phyloP scores from a whole-genome alignment of 2,113 vertebrate genomes.

The Telmatochromis brichardi region DNA sequence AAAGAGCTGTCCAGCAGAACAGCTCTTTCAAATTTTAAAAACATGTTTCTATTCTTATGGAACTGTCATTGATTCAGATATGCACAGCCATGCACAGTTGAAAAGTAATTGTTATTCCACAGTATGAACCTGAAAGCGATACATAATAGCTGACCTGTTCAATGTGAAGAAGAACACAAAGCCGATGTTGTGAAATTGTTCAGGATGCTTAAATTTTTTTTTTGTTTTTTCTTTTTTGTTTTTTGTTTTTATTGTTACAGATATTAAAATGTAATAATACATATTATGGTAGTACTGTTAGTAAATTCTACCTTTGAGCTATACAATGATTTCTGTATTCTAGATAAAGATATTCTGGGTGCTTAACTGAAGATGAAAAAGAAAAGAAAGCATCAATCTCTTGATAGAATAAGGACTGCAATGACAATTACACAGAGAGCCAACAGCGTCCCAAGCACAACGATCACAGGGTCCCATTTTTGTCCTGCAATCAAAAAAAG shows the following conservation, averaged over 20 bases:
- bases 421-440: background rate
- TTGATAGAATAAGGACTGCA: background rate
- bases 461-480: background rate
- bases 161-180: background rate
- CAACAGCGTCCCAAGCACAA: background rate
- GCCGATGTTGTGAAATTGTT: no score
- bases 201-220: background rate
- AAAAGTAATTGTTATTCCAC: background rate
- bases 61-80: background rate
- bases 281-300: accelerated
- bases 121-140: background rate
- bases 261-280: background rate
- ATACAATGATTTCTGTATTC: background rate
- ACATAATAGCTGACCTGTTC: accelerated
- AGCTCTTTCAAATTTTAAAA: background rate
- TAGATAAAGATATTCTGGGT: background rate
- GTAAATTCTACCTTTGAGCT: accelerated
- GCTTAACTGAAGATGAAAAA: background rate
- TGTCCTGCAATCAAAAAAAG: background rate
- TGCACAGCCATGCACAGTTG: background rate
- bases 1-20: no score
- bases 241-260: background rate
- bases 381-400: background rate
- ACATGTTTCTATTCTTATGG: background rate
- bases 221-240: no score